Evolutionary conservation across 2,113 vertebrate genomes (phyloP), one percentile per base, ranked within the genome.

Genomic region (Alaudala cheleensis): DNA sequence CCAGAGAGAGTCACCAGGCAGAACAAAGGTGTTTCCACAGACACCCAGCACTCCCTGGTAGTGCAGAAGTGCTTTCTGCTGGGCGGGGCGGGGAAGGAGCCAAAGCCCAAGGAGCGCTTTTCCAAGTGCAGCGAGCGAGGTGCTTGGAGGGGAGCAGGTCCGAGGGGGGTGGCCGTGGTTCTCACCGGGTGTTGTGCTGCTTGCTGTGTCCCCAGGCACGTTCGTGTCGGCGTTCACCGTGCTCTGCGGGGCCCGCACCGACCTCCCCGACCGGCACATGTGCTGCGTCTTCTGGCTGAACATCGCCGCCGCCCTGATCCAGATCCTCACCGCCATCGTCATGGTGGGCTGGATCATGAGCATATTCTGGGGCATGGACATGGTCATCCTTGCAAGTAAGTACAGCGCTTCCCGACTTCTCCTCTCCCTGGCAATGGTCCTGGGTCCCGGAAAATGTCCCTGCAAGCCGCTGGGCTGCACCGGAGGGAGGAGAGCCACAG

Each of bases 291-390:
- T 99, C 98, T 99, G 99, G 99, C 98, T 99, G 64, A 99, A 99
- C 95, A 98, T 99, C 19, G 99, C 99, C 0, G 99, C 99, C 0
- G 99, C 99, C 24, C 97, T 99, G 92, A 99, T 99, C 97, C 99
- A 99, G 98, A 98, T 99, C 87, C 98, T 99, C 92, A 99, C 99
- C 0, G 99, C 99, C 8, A 98, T 99, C 4, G 99, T 99, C 94
- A 99, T 99, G 99, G 99, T 99, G 70, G 99, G 99, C 73, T 99
- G 99, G 99, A 99, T 99, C 97, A 99, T 99, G 99, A 99, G 99
- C 96, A 99, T 99, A 98, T 99, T 99, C 92, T 99, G 99, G 99
- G 99, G 99, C 58, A 99, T 99, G 99, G 99, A 99, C 98, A 99
- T 99, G 99, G 99, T 99, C 97, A 99, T 99, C 86, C 98, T 99